phyloP scores from a whole-genome alignment of 2,113 vertebrate genomes.

The Rhinoderma darwinii region DNA sequence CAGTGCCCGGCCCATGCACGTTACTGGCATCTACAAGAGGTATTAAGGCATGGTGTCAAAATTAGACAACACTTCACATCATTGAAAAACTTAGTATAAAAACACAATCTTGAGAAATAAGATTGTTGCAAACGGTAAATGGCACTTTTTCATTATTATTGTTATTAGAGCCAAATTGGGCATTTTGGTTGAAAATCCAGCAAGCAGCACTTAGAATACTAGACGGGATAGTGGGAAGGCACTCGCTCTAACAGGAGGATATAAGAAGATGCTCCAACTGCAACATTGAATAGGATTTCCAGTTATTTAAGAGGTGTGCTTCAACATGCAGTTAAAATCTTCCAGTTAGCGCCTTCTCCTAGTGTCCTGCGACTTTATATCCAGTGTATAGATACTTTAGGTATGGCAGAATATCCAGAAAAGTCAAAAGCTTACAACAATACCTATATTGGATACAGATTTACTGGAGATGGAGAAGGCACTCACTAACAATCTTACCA shows the following conservation, averaged over 20 bases:
- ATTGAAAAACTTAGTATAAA: constrained; percentile 37
- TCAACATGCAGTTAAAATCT: not conserved
- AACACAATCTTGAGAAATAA: constrained; percentile 32
- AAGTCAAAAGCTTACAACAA: not conserved
- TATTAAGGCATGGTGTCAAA: constrained; percentile 46
- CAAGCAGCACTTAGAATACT: constrained; percentile 41
- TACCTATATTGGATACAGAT: not conserved
- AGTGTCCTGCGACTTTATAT: not conserved
- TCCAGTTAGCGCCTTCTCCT: not conserved
- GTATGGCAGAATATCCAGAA: not conserved
- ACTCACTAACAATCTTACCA: not conserved
- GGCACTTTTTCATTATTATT: constrained; percentile 33
- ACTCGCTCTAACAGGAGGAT: constrained; percentile 11
- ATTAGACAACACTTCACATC: constrained; percentile 10
- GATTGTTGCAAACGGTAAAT: constrained; percentile 44
- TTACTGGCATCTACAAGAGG: constrained; percentile 37
- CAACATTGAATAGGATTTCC: not conserved
- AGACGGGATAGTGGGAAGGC: constrained; percentile 33
- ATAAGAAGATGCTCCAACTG: not conserved
- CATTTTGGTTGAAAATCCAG: constrained; percentile 33
- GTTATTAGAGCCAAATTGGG: constrained; percentile 5
- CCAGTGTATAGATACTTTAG: not conserved
- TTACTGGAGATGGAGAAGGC: not conserved
- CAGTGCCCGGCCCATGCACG: constrained; percentile 15
- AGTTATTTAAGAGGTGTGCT: not conserved